A percentile compares a stretch with the other conserved stretches of the same genome.
Evolutionary conservation across 2,113 vertebrate species (phyloP).

Genomic region (Phylloscopus trochiloides): DNA sequence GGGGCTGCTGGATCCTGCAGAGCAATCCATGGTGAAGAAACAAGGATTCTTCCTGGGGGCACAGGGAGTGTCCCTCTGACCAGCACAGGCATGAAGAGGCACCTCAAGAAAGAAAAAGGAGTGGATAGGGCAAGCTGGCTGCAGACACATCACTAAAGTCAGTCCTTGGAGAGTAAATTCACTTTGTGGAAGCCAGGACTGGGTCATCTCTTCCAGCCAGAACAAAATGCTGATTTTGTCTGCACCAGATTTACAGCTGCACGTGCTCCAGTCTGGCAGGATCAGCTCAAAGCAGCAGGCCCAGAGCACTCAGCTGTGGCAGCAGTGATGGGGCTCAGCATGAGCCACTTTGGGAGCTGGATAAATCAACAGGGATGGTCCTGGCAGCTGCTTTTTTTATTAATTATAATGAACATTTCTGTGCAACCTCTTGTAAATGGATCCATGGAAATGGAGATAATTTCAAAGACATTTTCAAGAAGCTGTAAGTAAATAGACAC

Average conservation of each 20-base stretch:
- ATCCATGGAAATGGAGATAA: background rate
- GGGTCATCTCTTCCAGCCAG: background rate
- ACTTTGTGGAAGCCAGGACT: background rate
- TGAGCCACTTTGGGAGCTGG: background rate
- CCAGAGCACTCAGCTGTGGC: background rate
- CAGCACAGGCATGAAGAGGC: background rate
- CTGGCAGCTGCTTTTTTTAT: background rate
- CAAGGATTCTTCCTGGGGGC: background rate
- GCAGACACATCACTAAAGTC: background rate
- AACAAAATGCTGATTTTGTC: background rate
- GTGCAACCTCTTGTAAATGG: background rate
- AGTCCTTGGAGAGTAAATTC: background rate
- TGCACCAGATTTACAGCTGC: background rate
- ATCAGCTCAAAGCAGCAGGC: background rate
- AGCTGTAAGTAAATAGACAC: background rate
- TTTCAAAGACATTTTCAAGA: background rate
- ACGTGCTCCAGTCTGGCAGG: background rate
- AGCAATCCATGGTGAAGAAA: background rate
- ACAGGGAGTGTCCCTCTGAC: background rate
- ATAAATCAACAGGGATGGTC: background rate
- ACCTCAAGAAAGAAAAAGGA: background rate
- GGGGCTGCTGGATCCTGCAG: background rate
- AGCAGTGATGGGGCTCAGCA: background rate
- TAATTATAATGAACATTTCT: background rate
- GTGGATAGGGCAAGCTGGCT: background rate